A percentile compares a stretch with the other conserved stretches of the same genome.
These are phyloP conservation scores for Ennomos fuscantarius DNA, from an alignment of 2,888 invertebrate species.

Conservation along the genomic window DNA sequence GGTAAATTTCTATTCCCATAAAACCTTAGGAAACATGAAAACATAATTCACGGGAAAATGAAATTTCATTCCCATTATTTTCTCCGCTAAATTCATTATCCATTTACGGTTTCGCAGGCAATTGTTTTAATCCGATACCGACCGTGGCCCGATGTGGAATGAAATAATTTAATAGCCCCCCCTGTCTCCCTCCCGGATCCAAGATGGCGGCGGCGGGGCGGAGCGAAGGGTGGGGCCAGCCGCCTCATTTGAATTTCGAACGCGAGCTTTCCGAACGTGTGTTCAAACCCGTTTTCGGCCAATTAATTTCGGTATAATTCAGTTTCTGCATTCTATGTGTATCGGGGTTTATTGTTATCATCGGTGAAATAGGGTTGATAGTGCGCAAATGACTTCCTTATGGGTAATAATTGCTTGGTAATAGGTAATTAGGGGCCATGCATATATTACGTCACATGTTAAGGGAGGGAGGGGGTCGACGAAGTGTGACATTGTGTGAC, in stretches of 20 bases:
- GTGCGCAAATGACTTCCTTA: constrained; percentile 1
- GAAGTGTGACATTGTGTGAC: no score
- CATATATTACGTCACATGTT: no score
- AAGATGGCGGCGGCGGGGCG: constrained; percentile 83
- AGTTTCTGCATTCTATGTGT: constrained; percentile 65
- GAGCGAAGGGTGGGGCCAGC: constrained; percentile 77
- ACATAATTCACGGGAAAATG: constrained; percentile 53
- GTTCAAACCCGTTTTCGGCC: constrained; percentile 81
- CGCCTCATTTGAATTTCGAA: constrained; percentile 85
- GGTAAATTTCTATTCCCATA: no score
- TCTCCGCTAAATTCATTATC: constrained; percentile 82
- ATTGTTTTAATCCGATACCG: constrained; percentile 84
- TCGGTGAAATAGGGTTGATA: constrained; percentile 46
- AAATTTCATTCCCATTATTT: constrained; percentile 77
- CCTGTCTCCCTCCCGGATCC: constrained; percentile 69
- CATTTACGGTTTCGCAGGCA: constrained; percentile 83
- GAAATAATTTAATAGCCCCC: constrained; percentile 84
- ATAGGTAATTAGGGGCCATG: no score
- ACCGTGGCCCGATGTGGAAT: constrained; percentile 81
- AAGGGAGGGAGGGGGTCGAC: no score
- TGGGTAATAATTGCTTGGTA: no score
- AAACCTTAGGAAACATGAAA: constrained; percentile 2
- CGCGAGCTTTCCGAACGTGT: constrained; percentile 81
- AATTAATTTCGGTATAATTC: constrained; percentile 82
- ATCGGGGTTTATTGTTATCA: constrained; percentile 70